Percentiles rank a stretch among this genome's conserved stretches.
These are phyloP conservation scores for Junco hyemalis DNA, from an alignment of 2,113 vertebrate species.

Conservation along the genomic window DNA sequence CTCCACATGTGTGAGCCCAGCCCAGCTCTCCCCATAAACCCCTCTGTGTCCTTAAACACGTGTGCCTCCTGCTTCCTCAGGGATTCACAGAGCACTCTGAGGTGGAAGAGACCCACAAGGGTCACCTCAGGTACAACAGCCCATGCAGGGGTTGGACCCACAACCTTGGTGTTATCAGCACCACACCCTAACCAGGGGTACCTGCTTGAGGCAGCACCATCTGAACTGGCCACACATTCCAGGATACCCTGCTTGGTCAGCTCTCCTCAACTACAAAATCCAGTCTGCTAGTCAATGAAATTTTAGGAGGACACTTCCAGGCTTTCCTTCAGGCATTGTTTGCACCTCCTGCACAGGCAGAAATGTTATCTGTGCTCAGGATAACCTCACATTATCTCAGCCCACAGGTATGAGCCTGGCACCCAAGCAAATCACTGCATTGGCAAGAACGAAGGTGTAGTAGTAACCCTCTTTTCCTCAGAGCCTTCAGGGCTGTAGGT, in stretches of 20 bases:
- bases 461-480: background rate
- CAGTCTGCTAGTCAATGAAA: background rate
- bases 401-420: background rate
- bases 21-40: background rate
- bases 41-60: rapidly evolving
- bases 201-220: background rate
- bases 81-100: background rate
- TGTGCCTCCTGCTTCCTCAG: background rate
- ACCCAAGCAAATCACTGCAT: background rate
- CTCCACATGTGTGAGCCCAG: background rate
- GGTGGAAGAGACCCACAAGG: background rate
- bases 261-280: background rate
- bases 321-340: background rate
- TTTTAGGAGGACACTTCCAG: background rate
- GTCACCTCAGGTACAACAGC: background rate
- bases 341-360: background rate
- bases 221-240: background rate
- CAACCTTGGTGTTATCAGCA: background rate
- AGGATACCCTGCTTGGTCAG: background rate
- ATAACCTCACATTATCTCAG: background rate
- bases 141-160: background rate
- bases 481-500: background rate
- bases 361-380: background rate
- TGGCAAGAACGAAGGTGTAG: background rate
- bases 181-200: background rate